Evolutionary conservation across 2,888 invertebrate species (phyloP), one percentile per base, ranked within the genome.

Genomic region (Drosophila barbarae): DNA sequence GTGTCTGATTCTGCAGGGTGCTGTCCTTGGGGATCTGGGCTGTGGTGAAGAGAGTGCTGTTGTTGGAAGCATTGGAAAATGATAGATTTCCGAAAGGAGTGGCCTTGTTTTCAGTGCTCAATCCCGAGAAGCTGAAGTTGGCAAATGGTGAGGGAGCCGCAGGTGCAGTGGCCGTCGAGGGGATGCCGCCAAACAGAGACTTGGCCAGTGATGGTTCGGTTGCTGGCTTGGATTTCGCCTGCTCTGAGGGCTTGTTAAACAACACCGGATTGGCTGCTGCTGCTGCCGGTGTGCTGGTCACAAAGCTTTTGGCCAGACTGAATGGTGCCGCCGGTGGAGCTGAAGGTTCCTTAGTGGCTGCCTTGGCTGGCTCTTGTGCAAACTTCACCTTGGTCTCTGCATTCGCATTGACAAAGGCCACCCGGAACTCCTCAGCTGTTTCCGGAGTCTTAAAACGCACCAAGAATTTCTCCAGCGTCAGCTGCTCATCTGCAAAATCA

Each of bases 401-500:
- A 80, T 75, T 91, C 0, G 94, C 94, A 46, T 91, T 90, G 76
- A 94, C 94, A 88, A 97, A 96, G 3, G 91, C 91, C 3, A 92
- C 90, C 80, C 93, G 93, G 87, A 97, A 98, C 49, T 92, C 90
- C 55, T 91, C 90, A 0, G 95, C 96, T 38, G 93, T 93, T 60
- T 95, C 95, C 3, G 91, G 88, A 1, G 93, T 93, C 88, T 97
- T 97, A 84, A 98, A 97, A 72, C 93, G 92, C 18, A 94, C 93
- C 85, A 95, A 94, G 75, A 98, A 93, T 82, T 94, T 95, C 87
- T 98, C 97, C 46, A 93, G 83, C 3, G 91, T 91, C 0, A 94
- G 90, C 71, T 93, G 91, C 78, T 94, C 95, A 84, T 97, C 97
- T 2, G 97, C 94, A 90, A 93, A 97, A 89, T 98, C 98, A 85